Base-by-base conservation (phyloP, 2,797 vertebrate species). In the Tauraco hartlaubi region DNA sequence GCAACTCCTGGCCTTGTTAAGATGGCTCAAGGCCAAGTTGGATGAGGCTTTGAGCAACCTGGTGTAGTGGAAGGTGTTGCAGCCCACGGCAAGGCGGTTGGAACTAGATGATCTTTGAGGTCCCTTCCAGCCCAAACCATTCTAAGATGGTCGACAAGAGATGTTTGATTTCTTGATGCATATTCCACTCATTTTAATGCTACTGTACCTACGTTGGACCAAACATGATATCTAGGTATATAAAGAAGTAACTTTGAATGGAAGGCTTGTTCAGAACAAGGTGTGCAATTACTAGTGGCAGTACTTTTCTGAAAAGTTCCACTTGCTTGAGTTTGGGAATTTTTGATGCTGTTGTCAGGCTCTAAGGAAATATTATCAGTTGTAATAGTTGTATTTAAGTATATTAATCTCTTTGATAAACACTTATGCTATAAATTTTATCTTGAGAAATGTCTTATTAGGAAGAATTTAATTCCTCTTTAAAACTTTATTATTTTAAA, bases 331-430 rank as follows among this genome's bases (percentile, higher is more conserved):
- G 31, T 78, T 92, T 74, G 15, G 8, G 51, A 33, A 59, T 67
- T 88, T 91, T 77, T 84, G 56, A 41, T 67, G 41, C 41, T 85
- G 46, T 79, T 90, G 25, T 88, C 37, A 61, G 41, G 20, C 58
- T 88, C 73, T 78, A 62, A 93, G 46, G 41, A 92, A 90, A 64
- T 7, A 2, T 72, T 72, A 72, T 82, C 26, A 54, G 15, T 89
- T 93, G 59, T 69, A 69, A 66, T 25, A 69, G 21, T n/a, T 15
- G 18, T 71, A 11, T 91, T 87, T 43, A 94, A 85, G 18, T 82
- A 10, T 89, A 83, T 58, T 87, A 76, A 63, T 89, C 41, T 69
- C 66, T 82, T 78, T 91, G 63, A 79, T 92, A 86, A 78, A 21
- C 46, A 43, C 23, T 88, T 84, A 46, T 2, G 11, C 79, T 93